Conservation (phyloP, 2,888 invertebrate species). For the Synergus gifuensis region DNA sequence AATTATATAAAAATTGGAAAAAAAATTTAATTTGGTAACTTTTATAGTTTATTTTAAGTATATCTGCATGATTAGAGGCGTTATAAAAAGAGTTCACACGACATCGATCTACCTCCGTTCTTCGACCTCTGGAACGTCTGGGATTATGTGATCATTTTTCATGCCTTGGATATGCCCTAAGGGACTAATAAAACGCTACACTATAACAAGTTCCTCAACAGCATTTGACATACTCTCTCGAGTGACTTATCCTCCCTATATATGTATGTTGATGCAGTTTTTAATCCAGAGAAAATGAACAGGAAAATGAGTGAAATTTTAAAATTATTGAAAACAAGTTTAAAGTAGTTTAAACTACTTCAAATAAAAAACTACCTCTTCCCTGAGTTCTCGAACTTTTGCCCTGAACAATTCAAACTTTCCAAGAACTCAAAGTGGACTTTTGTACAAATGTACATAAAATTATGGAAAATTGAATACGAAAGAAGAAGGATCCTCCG, state of each 20-base stretch:
- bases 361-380: background rate
- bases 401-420: background rate
- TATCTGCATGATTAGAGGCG: conserved; percentile 11
- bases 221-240: conserved; percentile 4
- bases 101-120: conserved; percentile 24
- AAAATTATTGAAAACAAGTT: background rate
- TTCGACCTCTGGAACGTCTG: conserved; percentile 24
- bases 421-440: conserved; percentile 8
- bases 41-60: background rate
- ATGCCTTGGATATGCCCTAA: conserved; percentile 32
- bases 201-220: conserved; percentile 34
- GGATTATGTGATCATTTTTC: conserved; percentile 36
- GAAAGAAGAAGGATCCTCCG: background rate
- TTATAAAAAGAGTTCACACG: conserved; percentile 26
- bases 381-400: background rate
- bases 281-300: background rate
- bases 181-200: conserved; percentile 35
- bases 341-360: background rate
- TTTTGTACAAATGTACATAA: background rate
- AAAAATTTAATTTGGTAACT: background rate
- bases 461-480: conserved; percentile 13
- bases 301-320: background rate
- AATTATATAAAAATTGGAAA: too few relatives aligned
- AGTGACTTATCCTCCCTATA: background rate
- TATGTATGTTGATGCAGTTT: background rate